Conservation (phyloP, 2,113 vertebrate genomes). For the Corydoras sp. region DNA sequence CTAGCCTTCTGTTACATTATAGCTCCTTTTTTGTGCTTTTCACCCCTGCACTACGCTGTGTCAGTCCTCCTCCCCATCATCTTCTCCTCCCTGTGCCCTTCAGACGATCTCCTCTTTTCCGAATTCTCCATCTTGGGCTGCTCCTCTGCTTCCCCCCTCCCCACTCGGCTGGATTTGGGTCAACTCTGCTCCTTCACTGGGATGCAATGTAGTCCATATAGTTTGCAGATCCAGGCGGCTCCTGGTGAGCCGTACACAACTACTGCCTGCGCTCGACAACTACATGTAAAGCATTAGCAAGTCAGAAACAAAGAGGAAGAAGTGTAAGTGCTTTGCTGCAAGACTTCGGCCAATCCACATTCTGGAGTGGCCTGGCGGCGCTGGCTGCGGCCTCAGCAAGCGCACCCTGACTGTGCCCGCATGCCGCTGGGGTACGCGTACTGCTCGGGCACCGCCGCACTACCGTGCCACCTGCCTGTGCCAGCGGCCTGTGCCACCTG, state of each 20-base stretch:
- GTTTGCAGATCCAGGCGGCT: slow-evolving; percentile 63
- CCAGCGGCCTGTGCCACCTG: slow-evolving; percentile 57
- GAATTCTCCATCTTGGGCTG: slow-evolving; percentile 41
- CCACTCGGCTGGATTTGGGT: slow-evolving; percentile 56
- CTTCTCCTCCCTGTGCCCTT: slow-evolving; percentile 59
- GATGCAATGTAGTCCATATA: slow-evolving; percentile 69
- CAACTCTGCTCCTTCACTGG: slow-evolving; percentile 58
- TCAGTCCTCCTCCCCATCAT: slow-evolving; percentile 37
- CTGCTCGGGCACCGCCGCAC: slow-evolving; percentile 45
- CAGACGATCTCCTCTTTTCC: slow-evolving; percentile 54
- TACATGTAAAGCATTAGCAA: slow-evolving; percentile 38
- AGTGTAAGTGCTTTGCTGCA: slow-evolving; percentile 43
- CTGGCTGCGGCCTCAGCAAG: slow-evolving; percentile 66
- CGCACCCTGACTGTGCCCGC: slow-evolving; percentile 64
- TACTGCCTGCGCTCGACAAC: slow-evolving; percentile 52
- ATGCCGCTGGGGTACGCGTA: slow-evolving; percentile 68
- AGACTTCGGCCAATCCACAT: slow-evolving; percentile 49
- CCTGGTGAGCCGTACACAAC: slow-evolving; percentile 58
- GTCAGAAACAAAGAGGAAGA: slow-evolving; percentile 49
- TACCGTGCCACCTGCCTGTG: slow-evolving; percentile 65
- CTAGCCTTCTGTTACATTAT: slow-evolving; percentile 22
- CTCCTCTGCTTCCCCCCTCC: slow-evolving; percentile 24
- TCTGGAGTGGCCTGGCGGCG: slow-evolving; percentile 70
- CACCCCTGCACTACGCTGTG: slow-evolving; percentile 33
- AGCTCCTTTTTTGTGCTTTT: slow-evolving; percentile 22